Evolutionary conservation across 2,113 vertebrate genomes (phyloP), one percentile per base, ranked within the genome.

Genomic region (Gorilla gorilla): DNA sequence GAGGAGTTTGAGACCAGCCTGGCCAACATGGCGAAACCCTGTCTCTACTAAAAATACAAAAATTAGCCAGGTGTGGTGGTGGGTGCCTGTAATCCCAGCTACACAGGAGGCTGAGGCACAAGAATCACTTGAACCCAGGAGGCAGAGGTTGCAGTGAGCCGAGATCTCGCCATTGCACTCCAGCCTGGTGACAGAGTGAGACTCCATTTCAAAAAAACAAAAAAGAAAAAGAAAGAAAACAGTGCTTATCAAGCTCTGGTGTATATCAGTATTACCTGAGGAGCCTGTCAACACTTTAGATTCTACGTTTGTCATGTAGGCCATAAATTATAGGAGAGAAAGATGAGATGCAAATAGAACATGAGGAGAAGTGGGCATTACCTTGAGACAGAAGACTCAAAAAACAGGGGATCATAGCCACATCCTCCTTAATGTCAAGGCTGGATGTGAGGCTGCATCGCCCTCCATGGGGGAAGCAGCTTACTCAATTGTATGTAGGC

Each of bases 401-500:
- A 45, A 83, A 52, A 38, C 61, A 8, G 27, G 0, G 4, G 20
- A 5, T 3, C 23, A 17, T 2, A 27, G 57, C 2, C 11, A 12
- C 76, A 0, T 16, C 68, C 68, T 38, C 43, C 8, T 25, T 1
- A 25, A 1, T 0, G n/a, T 43, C 23, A 20, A 0, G 20, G 43
- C 9, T 23, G 27, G 30, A 30, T 10, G 1, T 1, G 20, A 23
- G 0, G 8, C 61, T 5, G 40, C 61, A n/a, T 16, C 4, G 27
- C 12, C 76, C 6, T n/a, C 43, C 30, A 0, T 12, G 2, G 93
- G 57, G 45, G 59, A 84, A 35, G 52, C 4, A 2, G 43, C 2
- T 8, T 22, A 25, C 8, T 16, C 10, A 23, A 2, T 13, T 9
- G 1, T 0, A 16, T 5, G 25, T 0, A 4, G 20, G 40, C 59